phyloP scores from a whole-genome alignment of 2,113 vertebrate genomes.

The Onychorhynchus coronatus region DNA sequence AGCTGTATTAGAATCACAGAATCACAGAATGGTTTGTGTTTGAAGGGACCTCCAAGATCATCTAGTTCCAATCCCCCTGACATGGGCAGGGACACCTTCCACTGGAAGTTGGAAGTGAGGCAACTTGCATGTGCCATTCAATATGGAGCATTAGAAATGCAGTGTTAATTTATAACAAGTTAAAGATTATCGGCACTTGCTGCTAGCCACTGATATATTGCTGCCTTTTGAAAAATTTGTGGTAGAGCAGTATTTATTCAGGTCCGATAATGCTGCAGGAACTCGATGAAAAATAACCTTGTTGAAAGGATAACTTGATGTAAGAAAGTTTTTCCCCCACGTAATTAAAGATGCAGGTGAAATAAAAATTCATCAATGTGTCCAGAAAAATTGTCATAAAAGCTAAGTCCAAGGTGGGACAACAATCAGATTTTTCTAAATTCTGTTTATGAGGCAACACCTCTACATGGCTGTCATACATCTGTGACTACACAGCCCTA shows the following conservation, averaged over 20 bases:
- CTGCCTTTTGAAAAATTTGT: background rate
- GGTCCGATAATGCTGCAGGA: fast-evolving
- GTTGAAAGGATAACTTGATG: background rate
- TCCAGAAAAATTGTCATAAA: background rate
- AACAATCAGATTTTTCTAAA: background rate
- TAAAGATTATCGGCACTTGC: background rate
- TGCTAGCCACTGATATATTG: background rate
- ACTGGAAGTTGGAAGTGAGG: background rate
- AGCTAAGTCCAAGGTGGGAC: fast-evolving
- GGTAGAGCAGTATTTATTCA: background rate
- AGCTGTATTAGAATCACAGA: background rate
- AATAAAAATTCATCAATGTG: background rate
- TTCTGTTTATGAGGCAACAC: background rate
- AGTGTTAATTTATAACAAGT: background rate
- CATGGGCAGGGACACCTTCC: background rate
- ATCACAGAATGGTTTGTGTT: background rate
- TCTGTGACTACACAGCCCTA: background rate
- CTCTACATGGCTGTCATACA: background rate
- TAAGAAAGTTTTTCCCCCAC: background rate
- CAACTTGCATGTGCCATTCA: background rate
- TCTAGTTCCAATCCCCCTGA: background rate
- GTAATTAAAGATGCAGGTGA: background rate
- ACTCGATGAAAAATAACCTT: background rate
- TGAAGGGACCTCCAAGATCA: background rate
- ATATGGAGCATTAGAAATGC: background rate